Evolutionary conservation across 1,140 invertebrate species (phyloP).

Genomic region (Eriocheir sinensis): DNA sequence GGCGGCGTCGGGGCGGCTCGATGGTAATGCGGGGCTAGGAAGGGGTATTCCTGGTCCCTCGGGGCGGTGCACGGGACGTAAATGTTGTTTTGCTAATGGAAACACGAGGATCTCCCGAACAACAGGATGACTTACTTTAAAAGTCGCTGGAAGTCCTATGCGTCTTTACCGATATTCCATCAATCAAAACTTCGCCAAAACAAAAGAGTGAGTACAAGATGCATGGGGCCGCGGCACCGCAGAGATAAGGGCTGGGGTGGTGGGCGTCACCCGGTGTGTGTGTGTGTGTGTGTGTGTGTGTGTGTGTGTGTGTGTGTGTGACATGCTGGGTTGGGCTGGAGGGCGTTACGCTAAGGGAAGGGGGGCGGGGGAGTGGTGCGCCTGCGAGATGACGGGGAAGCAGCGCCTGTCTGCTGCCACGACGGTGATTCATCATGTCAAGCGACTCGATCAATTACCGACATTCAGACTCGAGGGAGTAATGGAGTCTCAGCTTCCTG

Average conservation of each 20-base stretch:
- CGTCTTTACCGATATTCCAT: not conserved
- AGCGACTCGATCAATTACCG: not conserved
- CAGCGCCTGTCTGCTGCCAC: not conserved
- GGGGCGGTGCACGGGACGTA: not conserved
- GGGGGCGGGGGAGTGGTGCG: not conserved
- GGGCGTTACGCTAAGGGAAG: too few species aligned
- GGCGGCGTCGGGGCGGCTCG: not conserved
- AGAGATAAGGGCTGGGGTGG: not conserved
- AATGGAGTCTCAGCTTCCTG: not conserved
- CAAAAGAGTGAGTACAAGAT: not conserved
- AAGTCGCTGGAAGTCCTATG: not conserved
- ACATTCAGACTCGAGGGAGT: not conserved
- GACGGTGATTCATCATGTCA: not conserved
- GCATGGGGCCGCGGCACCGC: not conserved
- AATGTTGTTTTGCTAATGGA: constrained; percentile 16
- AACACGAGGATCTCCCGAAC: not conserved
- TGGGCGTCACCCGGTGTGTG: too few species aligned
- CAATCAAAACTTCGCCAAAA: not conserved
- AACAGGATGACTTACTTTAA: not conserved
- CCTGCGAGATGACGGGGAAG: not conserved
- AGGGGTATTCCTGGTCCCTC: not conserved
- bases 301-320: too few species aligned
- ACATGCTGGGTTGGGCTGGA: too few species aligned
- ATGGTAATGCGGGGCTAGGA: constrained; percentile 20
- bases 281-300: too few species aligned